phyloP scores from a whole-genome alignment of 2,888 invertebrate species.

The Parnassius apollo region DNA sequence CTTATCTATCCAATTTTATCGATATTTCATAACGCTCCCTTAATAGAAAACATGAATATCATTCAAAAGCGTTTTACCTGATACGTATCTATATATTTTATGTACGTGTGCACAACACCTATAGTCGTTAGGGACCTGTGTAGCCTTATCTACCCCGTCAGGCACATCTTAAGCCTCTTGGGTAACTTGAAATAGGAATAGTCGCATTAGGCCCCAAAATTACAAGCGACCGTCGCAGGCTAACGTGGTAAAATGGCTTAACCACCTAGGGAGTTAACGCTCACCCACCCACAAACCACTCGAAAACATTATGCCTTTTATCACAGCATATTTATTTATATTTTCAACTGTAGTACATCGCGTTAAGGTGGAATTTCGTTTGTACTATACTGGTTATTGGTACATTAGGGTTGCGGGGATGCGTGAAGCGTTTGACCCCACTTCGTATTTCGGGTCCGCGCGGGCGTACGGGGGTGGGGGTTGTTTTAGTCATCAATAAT shows the following conservation, averaged over 20 bases:
- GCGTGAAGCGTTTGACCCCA: constrained; percentile 74
- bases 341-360: constrained; percentile 33
- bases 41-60: constrained; percentile 7
- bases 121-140: constrained; percentile 34
- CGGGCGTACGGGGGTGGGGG: constrained; percentile 52
- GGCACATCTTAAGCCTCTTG: constrained; percentile 70
- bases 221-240: constrained; percentile 79
- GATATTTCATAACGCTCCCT: background rate
- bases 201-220: constrained; percentile 80
- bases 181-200: constrained; percentile 79
- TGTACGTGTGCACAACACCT: constrained; percentile 26
- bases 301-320: constrained; percentile 44
- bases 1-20: background rate
- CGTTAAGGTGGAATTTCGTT: constrained; percentile 30
- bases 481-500: constrained; percentile 78
- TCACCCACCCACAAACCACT: constrained; percentile 47
- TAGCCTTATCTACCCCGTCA: constrained; percentile 68
- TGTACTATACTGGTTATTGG: constrained; percentile 6
- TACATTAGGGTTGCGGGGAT: constrained; percentile 39
- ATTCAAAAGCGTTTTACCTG: constrained; percentile 2
- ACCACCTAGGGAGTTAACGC: constrained; percentile 73
- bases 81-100: background rate
- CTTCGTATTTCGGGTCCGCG: constrained; percentile 68
- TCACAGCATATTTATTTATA: constrained; percentile 25
- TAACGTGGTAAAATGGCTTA: constrained; percentile 78